Evolutionary conservation across 2,113 vertebrate genomes (phyloP).

Genomic region (Notothenia coriiceps): DNA sequence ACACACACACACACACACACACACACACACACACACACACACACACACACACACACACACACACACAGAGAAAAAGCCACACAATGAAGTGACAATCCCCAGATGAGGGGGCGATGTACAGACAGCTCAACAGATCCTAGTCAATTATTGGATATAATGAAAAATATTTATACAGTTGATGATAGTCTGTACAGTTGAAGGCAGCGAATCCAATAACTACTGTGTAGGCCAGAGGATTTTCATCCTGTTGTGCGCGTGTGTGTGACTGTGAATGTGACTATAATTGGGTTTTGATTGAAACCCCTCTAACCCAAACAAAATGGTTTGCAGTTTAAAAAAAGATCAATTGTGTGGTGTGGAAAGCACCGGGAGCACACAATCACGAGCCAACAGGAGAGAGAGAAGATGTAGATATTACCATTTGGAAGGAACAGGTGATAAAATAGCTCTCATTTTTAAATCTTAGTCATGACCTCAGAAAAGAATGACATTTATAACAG

Average conservation of each 20-base stretch:
- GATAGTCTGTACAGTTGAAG: constrained; percentile 41
- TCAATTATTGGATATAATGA: constrained; percentile 77
- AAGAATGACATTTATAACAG: background rate
- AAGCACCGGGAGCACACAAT: background rate
- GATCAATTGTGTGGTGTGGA: background rate
- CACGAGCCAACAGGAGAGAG: background rate
- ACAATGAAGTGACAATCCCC: constrained; percentile 43
- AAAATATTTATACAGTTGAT: constrained; percentile 65
- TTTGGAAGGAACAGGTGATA: constrained; percentile 9
- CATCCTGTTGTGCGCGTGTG: constrained; percentile 24
- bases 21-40: constrained; percentile 7
- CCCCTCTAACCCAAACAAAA: constrained; percentile 63
- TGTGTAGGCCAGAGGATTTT: constrained; percentile 41
- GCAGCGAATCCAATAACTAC: constrained; percentile 58
- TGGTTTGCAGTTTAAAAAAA: constrained; percentile 29
- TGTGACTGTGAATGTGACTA: constrained; percentile 30
- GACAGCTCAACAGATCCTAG: constrained; percentile 48
- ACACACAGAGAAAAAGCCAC: constrained; percentile 9
- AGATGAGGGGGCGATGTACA: constrained; percentile 34
- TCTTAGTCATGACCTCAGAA: background rate
- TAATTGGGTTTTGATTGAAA: constrained; percentile 68
- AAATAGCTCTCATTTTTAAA: background rate
- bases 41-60: background rate
- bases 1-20: constrained; percentile 12
- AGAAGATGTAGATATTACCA: constrained; percentile 12